phyloP scores from a whole-genome alignment of 2,113 vertebrate genomes.

The Nyctibius bracteatus region DNA sequence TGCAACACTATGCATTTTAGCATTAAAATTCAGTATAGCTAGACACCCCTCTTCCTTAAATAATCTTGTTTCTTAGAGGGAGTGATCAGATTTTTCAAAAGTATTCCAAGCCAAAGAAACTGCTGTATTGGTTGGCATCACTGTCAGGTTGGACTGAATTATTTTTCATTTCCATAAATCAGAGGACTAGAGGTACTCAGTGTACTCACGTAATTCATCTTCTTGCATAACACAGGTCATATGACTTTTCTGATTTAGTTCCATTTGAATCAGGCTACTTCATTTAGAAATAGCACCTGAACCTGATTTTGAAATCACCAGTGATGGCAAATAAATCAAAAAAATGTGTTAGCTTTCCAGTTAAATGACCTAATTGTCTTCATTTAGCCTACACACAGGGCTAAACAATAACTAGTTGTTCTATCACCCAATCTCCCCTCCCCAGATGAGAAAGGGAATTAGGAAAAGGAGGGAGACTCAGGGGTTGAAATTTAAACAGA shows the following conservation, averaged over 20 bases:
- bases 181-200: neutral
- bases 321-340: neutral
- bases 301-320: neutral
- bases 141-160: neutral
- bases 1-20: neutral
- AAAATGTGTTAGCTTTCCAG: neutral
- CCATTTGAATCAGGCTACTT: neutral
- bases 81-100: neutral
- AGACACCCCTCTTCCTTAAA: neutral
- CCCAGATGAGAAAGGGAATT: no score
- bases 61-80: neutral
- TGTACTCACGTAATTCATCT: neutral
- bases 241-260: neutral
- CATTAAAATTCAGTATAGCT: neutral
- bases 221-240: neutral
- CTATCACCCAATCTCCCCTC: no score
- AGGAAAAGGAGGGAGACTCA: no score
- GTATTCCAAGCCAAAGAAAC: neutral
- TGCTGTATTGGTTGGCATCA: neutral
- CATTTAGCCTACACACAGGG: no score
- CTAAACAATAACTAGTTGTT: no score
- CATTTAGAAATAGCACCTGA: neutral
- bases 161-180: constrained; percentile 1
- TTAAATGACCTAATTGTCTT: constrained; percentile 5
- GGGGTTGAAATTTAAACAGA: no score